Base-by-base conservation (phyloP, 2,888 invertebrate genomes). In the Monoplex corrugatus region DNA sequence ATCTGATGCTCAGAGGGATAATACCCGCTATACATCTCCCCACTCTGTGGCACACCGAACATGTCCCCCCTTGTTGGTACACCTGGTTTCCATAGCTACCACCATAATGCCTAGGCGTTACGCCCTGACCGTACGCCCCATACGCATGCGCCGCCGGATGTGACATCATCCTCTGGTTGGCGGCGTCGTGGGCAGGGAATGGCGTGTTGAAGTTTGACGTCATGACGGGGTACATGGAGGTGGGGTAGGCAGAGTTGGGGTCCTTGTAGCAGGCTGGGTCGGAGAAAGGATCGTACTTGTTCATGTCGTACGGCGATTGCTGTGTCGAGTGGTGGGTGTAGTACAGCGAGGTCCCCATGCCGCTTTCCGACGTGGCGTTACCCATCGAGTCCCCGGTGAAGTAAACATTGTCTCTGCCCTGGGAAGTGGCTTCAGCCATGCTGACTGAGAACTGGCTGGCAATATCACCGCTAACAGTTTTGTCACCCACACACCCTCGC, bases 61-160 rank as follows among this genome's bases (percentile, higher is more conserved):
- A 87, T 32, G 32, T 50, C 57, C 32, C 80, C 83, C 0, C 13
- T 6, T 35, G 80, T 1, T 35, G 57, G 35, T 87, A 87, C 43
- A n/a, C 44, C 43, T 28, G 28, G 68, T 63, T 57, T 1, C 78
- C 44, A 35, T 87, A 78, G 75, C 35, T 78, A 43, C 80, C 80
- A 13, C 63, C 63, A 23, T 50, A 63, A 8, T 32, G 75, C 32
- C 19, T 32, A 38, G 50, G 38, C 50, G 44, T 28, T 63, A 28
- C 38, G n/a, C 35, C 43, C 13, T 80, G 78, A 28, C 63, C 57
- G 57, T 38, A 50, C 32, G 32, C 38, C 35, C 63, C 83, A 68
- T 83, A 87, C n/a, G 87, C 83, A 82, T 87, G 87, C 68, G 63
- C 63, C 23, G 50, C 87, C 57, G 43, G 68, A 68, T 78, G 80